Evolutionary conservation across 1,140 invertebrate genomes (phyloP), one percentile per base, ranked within the genome.

Genomic region (Procambarus virginalis): DNA sequence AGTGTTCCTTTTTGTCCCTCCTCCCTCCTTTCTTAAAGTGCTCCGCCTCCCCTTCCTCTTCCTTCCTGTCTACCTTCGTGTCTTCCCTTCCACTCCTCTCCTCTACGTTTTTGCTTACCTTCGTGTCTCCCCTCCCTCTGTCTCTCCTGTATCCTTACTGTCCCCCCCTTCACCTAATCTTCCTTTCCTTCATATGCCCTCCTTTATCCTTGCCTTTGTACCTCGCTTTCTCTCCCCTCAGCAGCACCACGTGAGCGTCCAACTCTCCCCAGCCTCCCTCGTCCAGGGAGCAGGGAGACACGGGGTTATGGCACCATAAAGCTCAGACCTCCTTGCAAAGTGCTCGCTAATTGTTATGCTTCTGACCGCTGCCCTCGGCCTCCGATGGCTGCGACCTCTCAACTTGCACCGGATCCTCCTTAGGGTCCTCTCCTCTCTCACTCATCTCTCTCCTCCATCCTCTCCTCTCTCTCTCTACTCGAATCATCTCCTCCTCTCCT

Each of bases 241-340:
- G 20, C 20, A 20, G 20, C 34, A 6, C 8, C 70, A 22, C 12
- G 6, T 58, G 6, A 58, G 6, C 12, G 55, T 8, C 55, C 55
- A 9, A 9, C 55, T 58, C 55, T 12, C 55, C 55, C 55, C 55
- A 58, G 55, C 75, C 22, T 34, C 75, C 75, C n/a, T 49, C 3
- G 51, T 9, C n/a, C 78, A 49, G 51, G 46, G 78, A 80, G n/a
- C 34, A 34, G 34, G 6, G 9, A n/a, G 78, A 80, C 20, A 20
- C n/a, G 20, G 55, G 49, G 51, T 81, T 81, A 84, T 51, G 46
- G 20, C 58, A 14, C 60, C 80, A 82, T 82, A 82, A 82, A 82
- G 14, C 68, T 45, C 22, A 12, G 17, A 34, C 22, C 34, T 82
- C 68, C 80, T 68, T 82, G 80, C 80, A 82, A 82, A 82, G 80